phyloP scores from a whole-genome alignment of 2,888 invertebrate species.

The Hymenopus coronatus region DNA sequence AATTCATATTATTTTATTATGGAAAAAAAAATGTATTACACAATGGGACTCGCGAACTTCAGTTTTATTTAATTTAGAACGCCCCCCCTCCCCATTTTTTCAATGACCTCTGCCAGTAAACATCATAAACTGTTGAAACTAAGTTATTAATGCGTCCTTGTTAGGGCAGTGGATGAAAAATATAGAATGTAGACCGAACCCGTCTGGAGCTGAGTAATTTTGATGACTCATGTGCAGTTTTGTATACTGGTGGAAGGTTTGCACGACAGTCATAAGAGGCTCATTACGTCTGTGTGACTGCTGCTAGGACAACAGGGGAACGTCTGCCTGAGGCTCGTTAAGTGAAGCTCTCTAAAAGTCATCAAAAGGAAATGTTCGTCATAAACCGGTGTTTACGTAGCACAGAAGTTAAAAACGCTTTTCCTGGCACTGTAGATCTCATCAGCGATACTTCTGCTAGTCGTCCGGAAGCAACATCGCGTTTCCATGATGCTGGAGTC shows the following conservation, averaged over 20 bases:
- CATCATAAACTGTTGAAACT: no score
- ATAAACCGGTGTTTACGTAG: not conserved
- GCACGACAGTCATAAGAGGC: not conserved
- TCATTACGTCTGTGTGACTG: not conserved
- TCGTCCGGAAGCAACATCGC: no score
- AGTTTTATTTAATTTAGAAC: no score
- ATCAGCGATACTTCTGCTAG: not conserved
- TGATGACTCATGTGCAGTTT: not conserved
- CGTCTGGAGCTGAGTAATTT: not conserved
- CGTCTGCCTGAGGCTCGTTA: not conserved
- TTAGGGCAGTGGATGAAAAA: no score
- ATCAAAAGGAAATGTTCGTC: not conserved
- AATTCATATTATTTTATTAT: no score
- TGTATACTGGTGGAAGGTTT: not conserved
- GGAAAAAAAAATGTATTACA: no score
- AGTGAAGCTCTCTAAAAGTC: not conserved
- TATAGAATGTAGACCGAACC: not conserved
- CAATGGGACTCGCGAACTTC: no score
- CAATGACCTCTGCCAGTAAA: no score
- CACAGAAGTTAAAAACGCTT: not conserved
- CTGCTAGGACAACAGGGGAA: not conserved
- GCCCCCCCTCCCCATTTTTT: no score
- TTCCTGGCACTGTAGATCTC: not conserved
- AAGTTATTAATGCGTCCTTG: no score
- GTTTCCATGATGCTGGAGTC: no score